Evolutionary conservation across 2,888 invertebrate species (phyloP).

Genomic region (Toxonevra muliebris): DNA sequence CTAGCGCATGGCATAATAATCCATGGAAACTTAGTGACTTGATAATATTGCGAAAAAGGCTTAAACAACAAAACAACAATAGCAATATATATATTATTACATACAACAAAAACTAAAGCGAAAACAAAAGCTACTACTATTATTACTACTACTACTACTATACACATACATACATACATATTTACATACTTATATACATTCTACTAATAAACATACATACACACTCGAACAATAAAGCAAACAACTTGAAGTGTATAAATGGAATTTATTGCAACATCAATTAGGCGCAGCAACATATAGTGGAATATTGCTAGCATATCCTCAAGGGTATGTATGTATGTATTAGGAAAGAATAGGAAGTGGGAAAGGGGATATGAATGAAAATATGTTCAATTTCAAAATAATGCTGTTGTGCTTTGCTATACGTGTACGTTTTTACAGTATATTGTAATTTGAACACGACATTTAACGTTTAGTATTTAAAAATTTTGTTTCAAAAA

Average conservation of each 20-base stretch:
- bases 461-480: not conserved
- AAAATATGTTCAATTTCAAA: no score
- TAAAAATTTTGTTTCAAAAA: not conserved
- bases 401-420: no score
- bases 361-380: no score
- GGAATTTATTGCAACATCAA: constrained; percentile 28
- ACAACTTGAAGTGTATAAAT: constrained; percentile 10
- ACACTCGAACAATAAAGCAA: not conserved
- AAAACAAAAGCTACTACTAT: not conserved
- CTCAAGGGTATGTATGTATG: no score
- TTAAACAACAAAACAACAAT: not conserved
- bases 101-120: not conserved
- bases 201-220: not conserved
- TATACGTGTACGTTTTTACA: not conserved
- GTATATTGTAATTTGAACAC: not conserved
- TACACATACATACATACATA: not conserved
- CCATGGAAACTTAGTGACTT: no score
- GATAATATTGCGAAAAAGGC: no score
- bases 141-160: not conserved
- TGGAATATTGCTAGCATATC: no score
- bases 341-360: no score
- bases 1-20: no score
- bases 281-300: constrained; percentile 4
- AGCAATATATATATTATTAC: no score
- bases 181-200: not conserved